Conservation (phyloP, 2,113 vertebrate genomes). For the Lophotis ruficrista region DNA sequence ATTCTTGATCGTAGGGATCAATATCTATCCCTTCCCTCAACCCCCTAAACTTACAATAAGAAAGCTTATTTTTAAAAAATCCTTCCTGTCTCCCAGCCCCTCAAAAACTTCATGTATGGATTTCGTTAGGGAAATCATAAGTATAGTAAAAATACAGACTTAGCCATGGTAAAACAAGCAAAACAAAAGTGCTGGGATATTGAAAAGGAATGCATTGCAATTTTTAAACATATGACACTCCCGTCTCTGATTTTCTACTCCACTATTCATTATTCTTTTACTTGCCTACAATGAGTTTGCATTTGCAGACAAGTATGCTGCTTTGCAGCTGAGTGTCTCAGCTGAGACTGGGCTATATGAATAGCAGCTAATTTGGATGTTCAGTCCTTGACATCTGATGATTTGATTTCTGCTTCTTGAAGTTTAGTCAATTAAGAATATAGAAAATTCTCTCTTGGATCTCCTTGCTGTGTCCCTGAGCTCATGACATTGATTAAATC, state of each 20-base stretch:
- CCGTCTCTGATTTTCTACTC: conserved; percentile 40
- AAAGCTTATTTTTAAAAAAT: neutral
- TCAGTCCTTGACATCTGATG: neutral
- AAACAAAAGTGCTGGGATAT: neutral
- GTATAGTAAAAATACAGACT: neutral
- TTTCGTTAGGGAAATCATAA: neutral
- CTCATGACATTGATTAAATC: neutral
- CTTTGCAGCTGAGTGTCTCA: neutral
- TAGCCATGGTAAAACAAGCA: neutral
- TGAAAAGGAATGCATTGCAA: conserved; percentile 1
- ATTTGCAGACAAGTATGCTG: neutral
- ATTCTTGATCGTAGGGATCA: neutral
- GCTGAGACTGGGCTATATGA: neutral
- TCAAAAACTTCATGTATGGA: neutral
- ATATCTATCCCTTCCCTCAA: neutral
- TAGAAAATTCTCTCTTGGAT: neutral
- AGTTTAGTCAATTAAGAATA: neutral
- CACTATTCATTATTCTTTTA: conserved; percentile 43
- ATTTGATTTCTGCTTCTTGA: conserved; percentile 18
- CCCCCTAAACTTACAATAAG: neutral
- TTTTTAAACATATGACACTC: neutral
- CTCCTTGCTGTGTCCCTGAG: neutral
- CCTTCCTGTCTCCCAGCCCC: neutral
- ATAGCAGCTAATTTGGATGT: neutral
- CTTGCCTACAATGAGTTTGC: neutral